Evolutionary conservation across 2,113 vertebrate species (phyloP).

Genomic region (Corydoras maculifer): DNA sequence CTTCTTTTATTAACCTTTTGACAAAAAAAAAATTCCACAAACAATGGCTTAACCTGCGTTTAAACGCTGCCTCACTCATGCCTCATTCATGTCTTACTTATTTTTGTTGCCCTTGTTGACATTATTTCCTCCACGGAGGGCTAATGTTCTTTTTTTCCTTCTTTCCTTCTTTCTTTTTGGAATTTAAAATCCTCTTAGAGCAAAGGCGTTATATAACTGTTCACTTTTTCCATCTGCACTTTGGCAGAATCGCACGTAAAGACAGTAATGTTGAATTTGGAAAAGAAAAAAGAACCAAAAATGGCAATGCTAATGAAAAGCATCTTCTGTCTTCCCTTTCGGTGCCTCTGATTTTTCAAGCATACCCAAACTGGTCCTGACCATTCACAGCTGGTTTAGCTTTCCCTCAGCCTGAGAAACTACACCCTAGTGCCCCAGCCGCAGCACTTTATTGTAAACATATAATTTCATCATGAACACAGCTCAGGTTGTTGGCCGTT

Average conservation of each 20-base stretch:
- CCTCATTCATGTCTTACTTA: constrained; percentile 9
- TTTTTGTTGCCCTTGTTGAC: constrained; percentile 25
- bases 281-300: constrained; percentile 47
- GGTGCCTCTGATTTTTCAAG: constrained; percentile 32
- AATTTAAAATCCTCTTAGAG: constrained; percentile 39
- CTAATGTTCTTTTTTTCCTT: constrained; percentile 17
- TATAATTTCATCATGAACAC: constrained; percentile 70
- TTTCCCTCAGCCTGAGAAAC: constrained; percentile 38
- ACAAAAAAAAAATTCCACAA: no score
- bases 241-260: constrained; percentile 27
- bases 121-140: constrained; percentile 30
- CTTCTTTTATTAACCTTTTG: no score
- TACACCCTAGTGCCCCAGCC: constrained; percentile 46
- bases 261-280: constrained; percentile 31
- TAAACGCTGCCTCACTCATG: constrained; percentile 15
- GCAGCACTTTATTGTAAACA: constrained; percentile 72
- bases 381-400: constrained; percentile 50
- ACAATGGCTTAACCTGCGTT: neutral
- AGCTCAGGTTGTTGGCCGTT: constrained; percentile 69
- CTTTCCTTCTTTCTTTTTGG: constrained; percentile 35
- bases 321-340: constrained; percentile 28
- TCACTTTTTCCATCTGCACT: constrained; percentile 34
- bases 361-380: constrained; percentile 47
- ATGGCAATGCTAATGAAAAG: constrained; percentile 53
- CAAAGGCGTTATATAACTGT: constrained; percentile 44